Conservation (phyloP, 1,140 invertebrate genomes). For the Pseudomyrmex concolor region DNA sequence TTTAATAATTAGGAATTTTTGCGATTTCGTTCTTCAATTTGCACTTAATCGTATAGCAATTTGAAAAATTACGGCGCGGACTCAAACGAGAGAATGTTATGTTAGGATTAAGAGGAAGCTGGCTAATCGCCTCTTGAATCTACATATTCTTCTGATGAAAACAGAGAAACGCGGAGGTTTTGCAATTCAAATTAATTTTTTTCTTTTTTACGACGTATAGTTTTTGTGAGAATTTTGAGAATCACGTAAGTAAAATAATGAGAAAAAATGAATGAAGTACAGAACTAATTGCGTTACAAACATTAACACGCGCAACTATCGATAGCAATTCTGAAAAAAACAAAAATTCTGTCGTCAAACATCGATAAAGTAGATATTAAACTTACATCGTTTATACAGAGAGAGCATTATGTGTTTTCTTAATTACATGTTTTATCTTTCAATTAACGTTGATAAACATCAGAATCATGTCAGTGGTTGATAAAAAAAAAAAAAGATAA, state of each 20-base stretch:
- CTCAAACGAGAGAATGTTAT: conserved; percentile 26
- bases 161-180: background rate
- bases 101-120: conserved; percentile 35
- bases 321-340: background rate
- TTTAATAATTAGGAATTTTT: conserved; percentile 14
- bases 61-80: conserved; percentile 21
- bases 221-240: conserved; percentile 24
- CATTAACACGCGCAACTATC: background rate
- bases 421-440: background rate
- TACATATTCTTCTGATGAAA: conserved; percentile 32
- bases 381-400: background rate
- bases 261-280: background rate
- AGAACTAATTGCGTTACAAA: background rate
- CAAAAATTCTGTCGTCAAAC: background rate
- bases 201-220: background rate
- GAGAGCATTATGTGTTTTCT: background rate
- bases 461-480: background rate
- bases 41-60: background rate
- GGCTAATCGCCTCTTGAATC: conserved; percentile 33
- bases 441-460: background rate
- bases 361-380: background rate
- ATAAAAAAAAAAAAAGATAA: background rate
- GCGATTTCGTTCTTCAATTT: conserved; percentile 2
- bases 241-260: conserved; percentile 3
- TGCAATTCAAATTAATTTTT: conserved; percentile 49